A percentile compares a stretch with the other conserved stretches of the same genome.
These are phyloP conservation scores for Oikopleura dioica DNA, from an alignment of 23 tunicate species.

Conservation along the genomic window DNA sequence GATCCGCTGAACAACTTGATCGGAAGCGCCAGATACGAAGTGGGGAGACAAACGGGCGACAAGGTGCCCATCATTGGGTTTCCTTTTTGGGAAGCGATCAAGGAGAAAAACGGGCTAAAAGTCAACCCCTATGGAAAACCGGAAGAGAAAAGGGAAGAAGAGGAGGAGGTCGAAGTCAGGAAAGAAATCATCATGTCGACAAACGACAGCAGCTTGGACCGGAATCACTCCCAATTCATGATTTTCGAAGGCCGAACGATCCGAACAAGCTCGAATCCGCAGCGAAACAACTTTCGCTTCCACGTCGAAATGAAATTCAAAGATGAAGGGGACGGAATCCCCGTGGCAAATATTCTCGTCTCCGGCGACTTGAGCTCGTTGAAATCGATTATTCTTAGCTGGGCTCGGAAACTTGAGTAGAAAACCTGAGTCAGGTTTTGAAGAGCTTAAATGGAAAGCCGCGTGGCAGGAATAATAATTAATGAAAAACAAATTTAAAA, in stretches of 20 bases:
- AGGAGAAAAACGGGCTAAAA: neutral
- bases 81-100: neutral
- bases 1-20: neutral
- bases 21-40: neutral
- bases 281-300: no score
- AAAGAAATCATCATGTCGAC: neutral
- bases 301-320: neutral
- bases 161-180: neutral
- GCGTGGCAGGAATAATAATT: no score
- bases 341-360: neutral
- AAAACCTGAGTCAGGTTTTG: no score
- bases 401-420: no score
- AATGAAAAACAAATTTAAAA: no score
- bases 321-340: neutral
- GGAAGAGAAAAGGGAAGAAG: neutral
- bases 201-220: neutral
- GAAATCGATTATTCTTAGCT: no score
- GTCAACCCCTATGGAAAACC: neutral
- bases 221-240: neutral
- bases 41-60: neutral
- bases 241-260: neutral
- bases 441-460: no score
- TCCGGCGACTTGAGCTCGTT: no score
- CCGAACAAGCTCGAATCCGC: no score
- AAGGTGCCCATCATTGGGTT: constrained; percentile 8